Percentiles rank a stretch among this genome's conserved stretches.
These are phyloP conservation scores for Montipora sp. DNA, from an alignment of 64 coral and sea anemone genomes.

Conservation along the genomic window DNA sequence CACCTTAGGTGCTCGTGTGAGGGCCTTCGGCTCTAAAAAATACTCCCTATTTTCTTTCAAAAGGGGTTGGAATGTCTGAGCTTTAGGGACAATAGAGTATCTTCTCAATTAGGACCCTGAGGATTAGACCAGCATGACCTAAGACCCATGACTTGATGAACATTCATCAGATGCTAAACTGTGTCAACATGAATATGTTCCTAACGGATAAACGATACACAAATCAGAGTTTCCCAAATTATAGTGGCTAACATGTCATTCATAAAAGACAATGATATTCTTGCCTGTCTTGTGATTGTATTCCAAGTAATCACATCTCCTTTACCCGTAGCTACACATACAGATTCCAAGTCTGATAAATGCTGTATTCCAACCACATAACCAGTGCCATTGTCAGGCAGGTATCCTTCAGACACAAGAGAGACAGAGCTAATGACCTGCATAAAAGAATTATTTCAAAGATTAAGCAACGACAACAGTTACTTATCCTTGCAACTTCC, in stretches of 20 bases:
- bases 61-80: too few relatives aligned
- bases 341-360: conserved; percentile 89
- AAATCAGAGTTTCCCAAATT: too few relatives aligned
- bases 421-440: conserved; percentile 61
- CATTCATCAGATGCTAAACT: background rate
- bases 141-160: background rate
- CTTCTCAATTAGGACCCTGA: too few relatives aligned
- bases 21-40: too few relatives aligned
- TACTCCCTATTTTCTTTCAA: too few relatives aligned
- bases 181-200: background rate
- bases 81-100: too few relatives aligned
- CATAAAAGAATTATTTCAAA: background rate
- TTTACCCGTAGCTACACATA: conserved; percentile 74
- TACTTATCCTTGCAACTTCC: too few relatives aligned
- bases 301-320: conserved; percentile 93
- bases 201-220: background rate
- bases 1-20: too few relatives aligned
- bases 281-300: conserved; percentile 75
- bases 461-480: background rate
- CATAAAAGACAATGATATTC: background rate
- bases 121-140: too few relatives aligned
- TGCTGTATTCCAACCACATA: conserved; percentile 87
- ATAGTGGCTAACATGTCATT: too few relatives aligned
- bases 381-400: conserved; percentile 62
- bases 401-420: conserved; percentile 61